Base-by-base conservation (phyloP, 2,113 vertebrate genomes). In the Phasianus colchicus region DNA sequence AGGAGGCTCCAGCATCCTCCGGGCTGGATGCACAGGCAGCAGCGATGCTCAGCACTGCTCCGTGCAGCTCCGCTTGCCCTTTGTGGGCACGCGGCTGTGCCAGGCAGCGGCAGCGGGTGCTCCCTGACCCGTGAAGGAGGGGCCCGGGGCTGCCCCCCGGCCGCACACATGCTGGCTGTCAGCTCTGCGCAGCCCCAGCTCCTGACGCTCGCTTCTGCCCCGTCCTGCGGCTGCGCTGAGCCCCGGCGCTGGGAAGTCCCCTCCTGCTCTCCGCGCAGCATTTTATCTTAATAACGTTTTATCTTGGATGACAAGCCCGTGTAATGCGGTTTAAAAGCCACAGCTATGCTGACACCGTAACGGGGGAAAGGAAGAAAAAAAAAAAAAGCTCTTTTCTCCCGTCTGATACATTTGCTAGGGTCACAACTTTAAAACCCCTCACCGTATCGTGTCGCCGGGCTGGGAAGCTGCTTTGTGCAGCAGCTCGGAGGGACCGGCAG, bases 221-320 rank as follows among this genome's bases (percentile, higher is more conserved):
- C 94, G 40, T 71, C 42, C 70, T 9, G 67, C 71, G 13, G 96
- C 93, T 61, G 81, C 10, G 72, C 96, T 96, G 95, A 97, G 97
- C 95, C 90, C 94, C 90, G 81, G 93, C 76, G 6, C 91, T 66
- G 96, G 96, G 97, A 97, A 98, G 97, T 97, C 94, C 75, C 95
- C 95, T 92, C 82, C 96, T 72, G 93, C 75, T 97, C 97, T 96
- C 97, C 70, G 88, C 54, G 92, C 67, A 66, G 97, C 97, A 80
- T 97, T 98, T 98, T 98, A 98, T 98, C 98, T 98, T 98, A 98
- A 98, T 97, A 98, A 98, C 97, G 96, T 97, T 98, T 98, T 97
- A 98, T 98, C 97, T 97, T 67, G 93, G 97, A 96, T 96, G 97
- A 98, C 98, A 98, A 98, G 97, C 93, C 96, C 87, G 97, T 95